Evolutionary conservation across 2,113 vertebrate species (phyloP).

Genomic region (Gymnarchus niloticus): DNA sequence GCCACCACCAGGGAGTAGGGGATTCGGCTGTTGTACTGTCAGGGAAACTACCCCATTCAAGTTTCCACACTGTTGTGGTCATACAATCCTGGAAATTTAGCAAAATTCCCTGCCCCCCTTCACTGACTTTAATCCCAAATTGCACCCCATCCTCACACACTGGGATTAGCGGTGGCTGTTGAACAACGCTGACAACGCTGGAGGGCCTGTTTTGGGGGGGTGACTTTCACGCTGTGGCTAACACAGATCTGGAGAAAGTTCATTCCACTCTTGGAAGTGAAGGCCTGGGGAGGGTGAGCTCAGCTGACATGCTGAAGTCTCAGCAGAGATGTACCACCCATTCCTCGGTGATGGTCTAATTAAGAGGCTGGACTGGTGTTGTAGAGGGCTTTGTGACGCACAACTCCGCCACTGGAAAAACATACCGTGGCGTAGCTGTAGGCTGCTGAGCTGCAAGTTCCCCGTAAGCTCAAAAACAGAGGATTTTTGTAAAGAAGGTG

Average conservation of each 20-base stretch:
- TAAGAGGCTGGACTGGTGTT: background rate
- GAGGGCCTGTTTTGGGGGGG: background rate
- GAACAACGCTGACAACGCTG: background rate
- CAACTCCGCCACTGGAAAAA: background rate
- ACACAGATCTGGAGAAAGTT: background rate
- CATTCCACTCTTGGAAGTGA: background rate
- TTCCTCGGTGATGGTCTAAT: background rate
- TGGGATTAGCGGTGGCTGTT: background rate
- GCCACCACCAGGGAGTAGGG: too few species aligned
- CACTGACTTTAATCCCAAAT: background rate
- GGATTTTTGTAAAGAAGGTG: too few species aligned
- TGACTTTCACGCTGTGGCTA: background rate
- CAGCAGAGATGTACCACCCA: background rate
- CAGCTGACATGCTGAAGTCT: background rate
- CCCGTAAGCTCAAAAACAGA: background rate
- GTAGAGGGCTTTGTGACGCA: background rate
- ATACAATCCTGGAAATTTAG: background rate
- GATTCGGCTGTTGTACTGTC: too few species aligned
- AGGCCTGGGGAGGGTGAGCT: background rate
- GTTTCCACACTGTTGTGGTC: background rate
- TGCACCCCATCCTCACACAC: background rate
- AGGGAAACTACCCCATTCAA: background rate
- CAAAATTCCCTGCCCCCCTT: background rate
- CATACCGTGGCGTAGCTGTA: background rate
- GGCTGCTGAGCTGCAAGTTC: background rate